Conservation (phyloP, 2,113 vertebrate species). For the Microcebus ravelobensis region DNA sequence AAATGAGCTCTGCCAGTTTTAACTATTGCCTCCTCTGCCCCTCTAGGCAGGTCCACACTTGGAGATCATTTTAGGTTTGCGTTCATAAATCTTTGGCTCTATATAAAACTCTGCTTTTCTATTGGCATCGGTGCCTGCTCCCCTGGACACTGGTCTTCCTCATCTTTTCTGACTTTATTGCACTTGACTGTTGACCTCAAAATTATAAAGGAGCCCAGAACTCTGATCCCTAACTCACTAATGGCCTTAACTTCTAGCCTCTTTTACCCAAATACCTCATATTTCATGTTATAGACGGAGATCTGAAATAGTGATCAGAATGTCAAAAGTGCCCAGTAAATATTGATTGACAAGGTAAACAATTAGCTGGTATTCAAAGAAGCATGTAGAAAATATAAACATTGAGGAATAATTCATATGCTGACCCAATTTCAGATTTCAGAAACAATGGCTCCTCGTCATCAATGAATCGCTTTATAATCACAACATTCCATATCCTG, state of each 20-base stretch:
- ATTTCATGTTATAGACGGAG: not conserved
- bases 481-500: not conserved
- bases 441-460: not conserved
- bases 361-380: not conserved
- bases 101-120: not conserved
- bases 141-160: not conserved
- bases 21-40: not conserved
- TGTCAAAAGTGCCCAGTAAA: not conserved
- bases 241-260: not conserved
- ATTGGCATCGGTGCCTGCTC: not conserved
- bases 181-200: not conserved
- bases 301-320: not conserved
- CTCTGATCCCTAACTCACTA: not conserved
- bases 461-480: not conserved
- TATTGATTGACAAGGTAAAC: not conserved
- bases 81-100: not conserved
- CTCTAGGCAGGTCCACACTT: not conserved
- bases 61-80: not conserved
- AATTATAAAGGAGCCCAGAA: not conserved
- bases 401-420: not conserved
- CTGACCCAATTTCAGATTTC: not conserved
- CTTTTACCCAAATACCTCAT: not conserved
- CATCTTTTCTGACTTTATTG: not conserved
- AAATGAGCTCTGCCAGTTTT: not conserved
- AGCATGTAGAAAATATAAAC: not conserved